Conservation (phyloP, 2,888 invertebrate genomes). For the Fragum sueziense region DNA sequence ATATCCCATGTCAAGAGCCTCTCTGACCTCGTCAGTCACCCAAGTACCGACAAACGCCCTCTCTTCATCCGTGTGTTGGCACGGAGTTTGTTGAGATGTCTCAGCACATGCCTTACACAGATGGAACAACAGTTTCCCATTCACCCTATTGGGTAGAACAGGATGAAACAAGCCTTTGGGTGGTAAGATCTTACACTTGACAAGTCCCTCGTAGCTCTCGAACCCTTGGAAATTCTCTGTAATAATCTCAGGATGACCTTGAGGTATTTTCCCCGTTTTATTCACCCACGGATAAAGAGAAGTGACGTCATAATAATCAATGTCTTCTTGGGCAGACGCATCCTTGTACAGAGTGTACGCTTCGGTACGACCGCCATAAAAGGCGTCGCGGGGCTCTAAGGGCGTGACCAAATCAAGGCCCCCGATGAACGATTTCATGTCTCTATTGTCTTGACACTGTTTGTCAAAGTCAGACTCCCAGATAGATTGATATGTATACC, state of each 20-base stretch:
- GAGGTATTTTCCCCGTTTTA: constrained; percentile 64
- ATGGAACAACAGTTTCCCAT: constrained; percentile 53
- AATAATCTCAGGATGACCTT: constrained; percentile 64
- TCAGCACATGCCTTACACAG: constrained; percentile 73
- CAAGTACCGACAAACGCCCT: constrained; percentile 74
- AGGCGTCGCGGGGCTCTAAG: constrained; percentile 63
- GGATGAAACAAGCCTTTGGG: constrained; percentile 39
- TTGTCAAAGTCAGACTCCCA: too few relatives aligned
- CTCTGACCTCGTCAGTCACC: constrained; percentile 75
- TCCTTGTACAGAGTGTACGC: constrained; percentile 62
- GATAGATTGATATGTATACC: too few relatives aligned
- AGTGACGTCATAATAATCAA: constrained; percentile 60
- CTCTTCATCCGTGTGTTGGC: constrained; percentile 71
- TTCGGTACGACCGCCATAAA: constrained; percentile 69
- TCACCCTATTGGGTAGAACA: constrained; percentile 65
- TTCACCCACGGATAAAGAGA: constrained; percentile 35
- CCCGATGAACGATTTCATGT: constrained; percentile 4
- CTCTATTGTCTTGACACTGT: not conserved
- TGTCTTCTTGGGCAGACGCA: constrained; percentile 37
- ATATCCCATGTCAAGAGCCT: constrained; percentile 72
- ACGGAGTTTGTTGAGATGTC: constrained; percentile 62
- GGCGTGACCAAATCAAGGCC: constrained; percentile 7
- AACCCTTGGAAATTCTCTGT: constrained; percentile 29
- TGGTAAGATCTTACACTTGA: constrained; percentile 35
- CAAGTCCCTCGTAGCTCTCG: constrained; percentile 42